Conservation (phyloP, 2,113 vertebrate species). For the Campylomormyrus numenius region DNA sequence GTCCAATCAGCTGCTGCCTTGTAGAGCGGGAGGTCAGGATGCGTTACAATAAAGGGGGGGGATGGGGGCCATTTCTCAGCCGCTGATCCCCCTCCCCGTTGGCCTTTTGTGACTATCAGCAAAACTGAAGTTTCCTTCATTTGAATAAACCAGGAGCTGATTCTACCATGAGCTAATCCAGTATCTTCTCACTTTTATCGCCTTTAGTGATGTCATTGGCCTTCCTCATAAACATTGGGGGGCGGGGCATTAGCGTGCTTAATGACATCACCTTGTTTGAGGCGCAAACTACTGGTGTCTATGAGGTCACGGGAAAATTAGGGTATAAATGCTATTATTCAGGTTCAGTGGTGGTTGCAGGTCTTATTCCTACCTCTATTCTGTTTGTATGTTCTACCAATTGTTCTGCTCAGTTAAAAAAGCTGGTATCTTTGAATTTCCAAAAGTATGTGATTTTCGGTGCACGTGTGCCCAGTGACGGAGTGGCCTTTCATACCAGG, state of each 20-base stretch:
- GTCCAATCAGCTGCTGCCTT: constrained; percentile 36
- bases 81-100: not conserved
- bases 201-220: constrained; percentile 22
- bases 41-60: not conserved
- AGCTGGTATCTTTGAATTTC: not conserved
- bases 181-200: constrained; percentile 20
- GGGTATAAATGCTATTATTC: not conserved
- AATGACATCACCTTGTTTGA: not conserved
- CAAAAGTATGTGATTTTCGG: not conserved
- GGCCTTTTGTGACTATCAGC: constrained; percentile 41
- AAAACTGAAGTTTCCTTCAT: constrained; percentile 13
- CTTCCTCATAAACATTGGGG: not conserved
- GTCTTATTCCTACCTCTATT: not conserved
- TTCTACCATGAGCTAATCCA: not conserved
- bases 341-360: not conserved
- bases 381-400: not conserved
- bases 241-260: not conserved
- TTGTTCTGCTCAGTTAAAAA: not conserved
- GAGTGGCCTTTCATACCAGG: not conserved
- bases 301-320: not conserved
- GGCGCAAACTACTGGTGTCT: not conserved
- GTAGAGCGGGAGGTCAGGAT: constrained; percentile 35
- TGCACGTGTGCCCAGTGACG: not conserved
- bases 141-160: constrained; percentile 28
- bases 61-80: constrained; percentile 14